Evolutionary conservation across 2,797 vertebrate species (phyloP), one percentile per base, ranked within the genome.

Genomic region (Scleropages formosus): DNA sequence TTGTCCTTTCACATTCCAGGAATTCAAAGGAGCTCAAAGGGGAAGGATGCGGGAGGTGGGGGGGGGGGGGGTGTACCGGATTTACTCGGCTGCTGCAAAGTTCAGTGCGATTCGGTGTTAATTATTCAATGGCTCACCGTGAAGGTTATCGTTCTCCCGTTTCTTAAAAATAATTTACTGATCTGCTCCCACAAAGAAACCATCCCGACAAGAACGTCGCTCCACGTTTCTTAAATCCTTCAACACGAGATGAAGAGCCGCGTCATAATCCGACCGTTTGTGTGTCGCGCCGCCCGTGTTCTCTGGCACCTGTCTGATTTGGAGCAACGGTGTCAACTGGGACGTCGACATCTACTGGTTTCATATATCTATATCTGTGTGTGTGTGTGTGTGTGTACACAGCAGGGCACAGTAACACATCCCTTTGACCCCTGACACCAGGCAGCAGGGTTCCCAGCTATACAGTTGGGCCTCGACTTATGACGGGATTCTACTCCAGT

Each of bases 41-140:
- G n/a, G n/a, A n/a, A n/a, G n/a, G n/a, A n/a, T n/a, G n/a, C n/a
- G n/a, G n/a, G n/a, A n/a, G n/a, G n/a, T n/a, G n/a, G n/a, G 51
- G n/a, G 53, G 68, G 46, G n/a, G 51, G 15, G 9, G 53, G 3
- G 53, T 3, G 39, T 39, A 53, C 53, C 53, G 71, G 24, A 31
- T 51, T 58, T 18, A 9, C 53, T 24, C 68, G n/a, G 31, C 68
- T 58, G 68, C 22, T 58, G 39, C 39, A 26, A 58, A 58, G 24
- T 39, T 58, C 24, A 71, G 47, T 27, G 31, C 31, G 39, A 39
- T 39, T 39, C 31, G 39, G 31, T 39, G 2, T 39, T 39, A 39
- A 71, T 56, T 27, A 71, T 58, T 71, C 68, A 71, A 56, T 31
- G 51, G 26, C 51, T 58, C 49, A 71, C n/a, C 56, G 51, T 71